Evolutionary conservation across 2,797 vertebrate species (phyloP).

Genomic region (Lacerta viridis): DNA sequence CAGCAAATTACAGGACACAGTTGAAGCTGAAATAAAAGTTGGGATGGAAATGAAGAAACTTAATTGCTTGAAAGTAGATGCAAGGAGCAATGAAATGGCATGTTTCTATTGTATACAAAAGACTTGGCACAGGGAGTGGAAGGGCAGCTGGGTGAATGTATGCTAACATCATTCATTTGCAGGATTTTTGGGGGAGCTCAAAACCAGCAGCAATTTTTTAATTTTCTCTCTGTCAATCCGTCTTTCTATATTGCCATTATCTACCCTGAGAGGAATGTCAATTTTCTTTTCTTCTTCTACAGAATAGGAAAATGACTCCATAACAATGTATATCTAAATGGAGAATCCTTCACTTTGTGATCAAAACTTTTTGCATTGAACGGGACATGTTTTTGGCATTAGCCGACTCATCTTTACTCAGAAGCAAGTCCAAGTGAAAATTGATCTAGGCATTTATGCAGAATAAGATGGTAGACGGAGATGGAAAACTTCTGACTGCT

Average conservation of each 20-base stretch:
- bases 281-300: slow-evolving; percentile 6
- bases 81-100: slow-evolving; percentile 25
- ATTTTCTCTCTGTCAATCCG: slow-evolving; percentile 7
- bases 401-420: not conserved
- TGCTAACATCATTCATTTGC: slow-evolving; percentile 52
- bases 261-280: not conserved
- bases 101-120: slow-evolving; percentile 36
- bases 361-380: not conserved
- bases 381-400: not conserved
- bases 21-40: slow-evolving; percentile 34
- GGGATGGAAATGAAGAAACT: slow-evolving; percentile 51
- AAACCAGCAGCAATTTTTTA: slow-evolving; percentile 32
- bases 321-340: slow-evolving; percentile 4
- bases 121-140: slow-evolving; percentile 49
- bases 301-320: not conserved
- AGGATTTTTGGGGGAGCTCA: slow-evolving; percentile 28
- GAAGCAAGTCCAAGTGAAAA: not conserved
- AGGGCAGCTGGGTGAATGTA: slow-evolving; percentile 48
- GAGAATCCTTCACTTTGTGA: not conserved
- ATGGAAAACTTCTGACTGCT: not conserved
- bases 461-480: not conserved
- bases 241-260: slow-evolving; percentile 7
- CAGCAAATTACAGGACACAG: slow-evolving; percentile 63
- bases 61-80: slow-evolving; percentile 54
- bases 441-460: not conserved